Percentiles rank a stretch among this genome's conserved stretches.
Evolutionary conservation across 2,797 vertebrate species (phyloP).

Genomic region (Leontocebus nigricollis): DNA sequence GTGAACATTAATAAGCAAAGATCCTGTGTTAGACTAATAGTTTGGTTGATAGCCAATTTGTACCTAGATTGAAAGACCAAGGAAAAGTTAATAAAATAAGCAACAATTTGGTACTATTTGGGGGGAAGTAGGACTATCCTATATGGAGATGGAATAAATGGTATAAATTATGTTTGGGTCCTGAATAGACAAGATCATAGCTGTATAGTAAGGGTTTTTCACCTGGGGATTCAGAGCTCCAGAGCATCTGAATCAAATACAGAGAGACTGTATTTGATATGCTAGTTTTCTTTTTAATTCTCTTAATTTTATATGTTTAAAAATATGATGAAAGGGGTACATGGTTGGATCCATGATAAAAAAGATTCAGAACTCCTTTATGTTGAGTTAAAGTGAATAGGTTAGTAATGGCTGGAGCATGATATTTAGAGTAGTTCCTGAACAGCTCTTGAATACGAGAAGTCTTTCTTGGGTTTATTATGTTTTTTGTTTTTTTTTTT

Average conservation of each 20-base stretch:
- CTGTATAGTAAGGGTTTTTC: background rate
- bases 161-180: background rate
- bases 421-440: background rate
- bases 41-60: background rate
- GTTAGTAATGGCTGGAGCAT: background rate
- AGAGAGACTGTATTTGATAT: background rate
- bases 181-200: background rate
- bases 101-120: background rate
- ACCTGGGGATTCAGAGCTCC: background rate
- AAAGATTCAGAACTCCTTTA: background rate
- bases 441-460: background rate
- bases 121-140: background rate
- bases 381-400: background rate
- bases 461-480: background rate
- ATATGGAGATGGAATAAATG: background rate
- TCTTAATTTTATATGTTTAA: slow-evolving; percentile 16
- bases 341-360: background rate
- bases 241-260: background rate
- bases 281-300: background rate
- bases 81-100: background rate
- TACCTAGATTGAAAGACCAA: background rate
- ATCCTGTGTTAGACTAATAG: background rate
- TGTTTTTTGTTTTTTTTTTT: background rate
- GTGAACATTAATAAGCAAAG: background rate
- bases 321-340: background rate